phyloP scores from a whole-genome alignment of 1,140 invertebrate genomes.

The Oryctes rhinoceros region DNA sequence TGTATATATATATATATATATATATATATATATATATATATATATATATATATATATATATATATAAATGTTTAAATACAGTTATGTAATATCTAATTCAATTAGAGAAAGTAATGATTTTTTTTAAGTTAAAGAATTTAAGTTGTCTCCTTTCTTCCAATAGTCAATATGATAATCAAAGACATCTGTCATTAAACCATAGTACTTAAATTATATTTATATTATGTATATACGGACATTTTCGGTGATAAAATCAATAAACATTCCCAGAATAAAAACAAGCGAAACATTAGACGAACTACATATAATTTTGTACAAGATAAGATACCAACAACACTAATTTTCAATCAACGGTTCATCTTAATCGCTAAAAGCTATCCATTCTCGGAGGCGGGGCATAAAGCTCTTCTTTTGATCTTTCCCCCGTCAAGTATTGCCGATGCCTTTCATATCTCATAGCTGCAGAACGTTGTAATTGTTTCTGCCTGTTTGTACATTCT shows the following conservation, averaged over 20 bases:
- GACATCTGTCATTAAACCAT: too few relatives aligned
- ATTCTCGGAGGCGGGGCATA: constrained; percentile 62
- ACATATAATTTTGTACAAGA: neutral
- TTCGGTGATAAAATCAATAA: neutral
- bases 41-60: too few relatives aligned
- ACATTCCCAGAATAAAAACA: neutral
- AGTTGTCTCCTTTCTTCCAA: too few relatives aligned
- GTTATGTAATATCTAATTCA: too few relatives aligned
- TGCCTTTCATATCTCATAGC: constrained; percentile 67
- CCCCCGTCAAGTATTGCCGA: constrained; percentile 64
- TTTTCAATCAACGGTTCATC: neutral
- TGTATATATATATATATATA: too few relatives aligned
- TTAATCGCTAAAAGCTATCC: constrained; percentile 61
- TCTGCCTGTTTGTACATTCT: constrained; percentile 70
- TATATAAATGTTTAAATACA: too few relatives aligned
- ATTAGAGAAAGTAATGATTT: too few relatives aligned
- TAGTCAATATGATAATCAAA: too few relatives aligned
- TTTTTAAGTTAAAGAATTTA: too few relatives aligned
- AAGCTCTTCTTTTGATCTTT: constrained; percentile 59
- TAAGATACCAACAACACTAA: neutral
- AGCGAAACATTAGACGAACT: neutral
- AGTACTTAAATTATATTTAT: too few relatives aligned
- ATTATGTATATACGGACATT: too few relatives aligned
- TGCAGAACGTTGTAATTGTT: constrained; percentile 66
- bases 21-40: too few relatives aligned